Evolutionary conservation across 2,888 invertebrate species (phyloP).

Genomic region (Caenorhabditis imperialis): DNA sequence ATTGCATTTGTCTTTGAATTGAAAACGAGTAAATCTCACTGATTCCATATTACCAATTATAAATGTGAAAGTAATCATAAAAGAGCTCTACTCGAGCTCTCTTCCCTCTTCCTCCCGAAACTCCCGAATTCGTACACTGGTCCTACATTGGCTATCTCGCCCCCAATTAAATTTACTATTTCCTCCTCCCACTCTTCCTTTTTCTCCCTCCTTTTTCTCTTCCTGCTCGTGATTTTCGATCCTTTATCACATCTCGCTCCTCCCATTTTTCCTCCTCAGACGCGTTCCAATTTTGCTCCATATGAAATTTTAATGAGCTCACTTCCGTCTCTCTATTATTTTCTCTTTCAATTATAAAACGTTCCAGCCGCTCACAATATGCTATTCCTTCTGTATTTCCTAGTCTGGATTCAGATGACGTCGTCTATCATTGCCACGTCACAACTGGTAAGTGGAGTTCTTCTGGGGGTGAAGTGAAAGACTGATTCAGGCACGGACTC

Average conservation of each 20-base stretch:
- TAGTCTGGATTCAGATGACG: constrained; percentile 17
- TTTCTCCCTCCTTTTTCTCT: constrained; percentile 1
- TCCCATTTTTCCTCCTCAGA: no score
- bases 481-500: constrained; percentile 28
- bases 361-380: constrained; percentile 13
- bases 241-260: no score
- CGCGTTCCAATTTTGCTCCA: background rate
- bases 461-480: background rate
- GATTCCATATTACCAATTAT: no score
- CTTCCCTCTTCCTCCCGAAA: no score
- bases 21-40: no score
- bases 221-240: background rate
- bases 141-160: no score
- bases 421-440: constrained; percentile 24
- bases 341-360: no score
- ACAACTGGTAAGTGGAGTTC: constrained; percentile 22
- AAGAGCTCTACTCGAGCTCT: no score
- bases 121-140: no score
- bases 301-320: constrained; percentile 1
- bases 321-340: background rate
- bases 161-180: constrained; percentile 39
- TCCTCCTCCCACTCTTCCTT: constrained; percentile 6
- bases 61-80: no score
- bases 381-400: constrained; percentile 16
- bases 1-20: no score